phyloP scores from a whole-genome alignment of 2,113 vertebrate species.

The Antechinus flavipes region DNA sequence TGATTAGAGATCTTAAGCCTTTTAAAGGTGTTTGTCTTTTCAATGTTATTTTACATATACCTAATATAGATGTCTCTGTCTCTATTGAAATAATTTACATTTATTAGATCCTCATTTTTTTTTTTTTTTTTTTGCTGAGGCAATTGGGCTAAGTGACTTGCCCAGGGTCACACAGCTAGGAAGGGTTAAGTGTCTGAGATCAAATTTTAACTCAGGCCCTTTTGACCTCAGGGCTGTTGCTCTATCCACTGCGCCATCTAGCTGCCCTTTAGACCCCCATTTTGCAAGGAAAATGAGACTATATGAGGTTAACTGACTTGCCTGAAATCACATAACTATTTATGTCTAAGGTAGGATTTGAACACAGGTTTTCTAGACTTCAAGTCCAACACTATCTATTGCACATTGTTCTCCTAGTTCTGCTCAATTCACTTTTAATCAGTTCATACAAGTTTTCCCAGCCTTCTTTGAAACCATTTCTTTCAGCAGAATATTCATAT shows the following conservation, averaged over 20 bases:
- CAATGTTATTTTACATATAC: background rate
- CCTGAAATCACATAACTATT: background rate
- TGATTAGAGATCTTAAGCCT: background rate
- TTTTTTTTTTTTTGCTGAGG: too few species aligned
- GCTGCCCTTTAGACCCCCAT: background rate
- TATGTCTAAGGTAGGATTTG: background rate
- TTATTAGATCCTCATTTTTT: background rate
- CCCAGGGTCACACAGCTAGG: too few species aligned
- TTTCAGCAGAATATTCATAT: background rate
- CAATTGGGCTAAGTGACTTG: too few species aligned
- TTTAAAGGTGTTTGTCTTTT: background rate
- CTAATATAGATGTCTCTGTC: too few species aligned
- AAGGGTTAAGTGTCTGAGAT: too few species aligned
- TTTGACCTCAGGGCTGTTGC: too few species aligned
- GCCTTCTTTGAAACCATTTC: background rate
- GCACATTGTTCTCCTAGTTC: background rate
- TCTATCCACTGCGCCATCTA: too few species aligned
- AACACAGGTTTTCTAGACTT: background rate
- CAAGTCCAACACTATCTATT: background rate
- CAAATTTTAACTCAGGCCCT: too few species aligned
- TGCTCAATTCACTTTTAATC: background rate
- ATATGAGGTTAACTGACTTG: background rate
- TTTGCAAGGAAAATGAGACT: background rate
- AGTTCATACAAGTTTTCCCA: background rate
- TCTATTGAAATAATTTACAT: background rate